Evolutionary conservation across 2,797 vertebrate genomes (phyloP).

Genomic region (Strix occidentalis): DNA sequence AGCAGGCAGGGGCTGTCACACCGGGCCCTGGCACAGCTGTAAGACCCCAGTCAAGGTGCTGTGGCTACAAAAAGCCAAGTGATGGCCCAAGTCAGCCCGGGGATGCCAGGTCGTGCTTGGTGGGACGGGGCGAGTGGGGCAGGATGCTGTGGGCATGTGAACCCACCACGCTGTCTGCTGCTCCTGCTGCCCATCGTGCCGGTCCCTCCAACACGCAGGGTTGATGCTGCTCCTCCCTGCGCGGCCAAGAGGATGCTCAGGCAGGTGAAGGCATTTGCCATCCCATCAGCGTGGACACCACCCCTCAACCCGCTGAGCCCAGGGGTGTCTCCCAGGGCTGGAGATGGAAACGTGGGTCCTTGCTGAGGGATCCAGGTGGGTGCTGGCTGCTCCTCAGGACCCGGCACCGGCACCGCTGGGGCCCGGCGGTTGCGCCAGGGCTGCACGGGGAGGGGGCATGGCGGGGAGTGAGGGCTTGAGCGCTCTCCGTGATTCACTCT

Average conservation of each 20-base stretch:
- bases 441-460: background rate
- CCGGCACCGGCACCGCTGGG: background rate
- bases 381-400: background rate
- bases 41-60: background rate
- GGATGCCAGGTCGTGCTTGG: fast-evolving
- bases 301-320: fast-evolving
- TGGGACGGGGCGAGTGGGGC: background rate
- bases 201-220: fast-evolving
- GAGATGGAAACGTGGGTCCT: background rate
- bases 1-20: background rate
- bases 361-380: fast-evolving
- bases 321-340: fast-evolving
- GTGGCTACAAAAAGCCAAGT: background rate
- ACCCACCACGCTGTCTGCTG: fast-evolving
- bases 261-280: fast-evolving
- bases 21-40: fast-evolving
- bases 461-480: background rate
- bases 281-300: background rate
- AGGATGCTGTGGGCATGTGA: fast-evolving
- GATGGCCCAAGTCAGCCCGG: background rate
- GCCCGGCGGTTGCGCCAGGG: background rate
- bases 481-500: constrained; percentile 80
- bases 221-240: background rate
- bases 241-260: fast-evolving
- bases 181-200: fast-evolving